Evolutionary conservation across 2,888 invertebrate genomes (phyloP).

Genomic region (Luffia ferchaultella): DNA sequence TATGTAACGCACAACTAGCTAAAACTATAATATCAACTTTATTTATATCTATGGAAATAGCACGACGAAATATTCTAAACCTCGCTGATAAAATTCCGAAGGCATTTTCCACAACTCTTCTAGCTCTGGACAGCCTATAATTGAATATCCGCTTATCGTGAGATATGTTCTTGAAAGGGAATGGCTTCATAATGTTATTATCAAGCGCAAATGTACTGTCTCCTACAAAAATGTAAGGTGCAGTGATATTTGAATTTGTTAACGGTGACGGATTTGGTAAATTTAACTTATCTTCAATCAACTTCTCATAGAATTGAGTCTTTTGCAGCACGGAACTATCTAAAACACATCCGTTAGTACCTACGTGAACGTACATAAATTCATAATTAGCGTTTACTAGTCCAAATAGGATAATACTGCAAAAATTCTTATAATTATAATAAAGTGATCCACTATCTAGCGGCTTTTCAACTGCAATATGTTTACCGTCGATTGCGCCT

Average conservation of each 20-base stretch:
- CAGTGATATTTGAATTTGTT: neutral
- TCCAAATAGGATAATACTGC: neutral
- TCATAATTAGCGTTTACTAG: neutral
- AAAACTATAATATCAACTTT: conserved; percentile 15
- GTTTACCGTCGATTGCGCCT: neutral
- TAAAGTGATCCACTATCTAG: neutral
- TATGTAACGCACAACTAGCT: conserved; percentile 12
- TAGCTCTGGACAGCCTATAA: conserved; percentile 16
- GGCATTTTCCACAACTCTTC: conserved; percentile 16
- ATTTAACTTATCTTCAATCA: neutral
- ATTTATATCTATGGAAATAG: conserved; percentile 15
- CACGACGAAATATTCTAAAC: no score
- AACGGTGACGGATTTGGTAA: neutral
- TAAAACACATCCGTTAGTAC: neutral
- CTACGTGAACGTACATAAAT: neutral
- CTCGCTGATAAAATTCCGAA: no score
- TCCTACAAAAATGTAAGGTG: neutral
- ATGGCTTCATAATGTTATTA: conserved; percentile 20
- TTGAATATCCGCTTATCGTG: conserved; percentile 14
- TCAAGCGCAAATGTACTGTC: neutral
- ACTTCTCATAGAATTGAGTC: neutral
- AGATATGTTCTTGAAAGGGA: conserved; percentile 16
- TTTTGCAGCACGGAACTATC: neutral
- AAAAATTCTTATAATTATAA: neutral
- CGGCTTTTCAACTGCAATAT: neutral